Evolutionary conservation across 2,888 invertebrate species (phyloP).

Genomic region (Pristionchus arcanus): DNA sequence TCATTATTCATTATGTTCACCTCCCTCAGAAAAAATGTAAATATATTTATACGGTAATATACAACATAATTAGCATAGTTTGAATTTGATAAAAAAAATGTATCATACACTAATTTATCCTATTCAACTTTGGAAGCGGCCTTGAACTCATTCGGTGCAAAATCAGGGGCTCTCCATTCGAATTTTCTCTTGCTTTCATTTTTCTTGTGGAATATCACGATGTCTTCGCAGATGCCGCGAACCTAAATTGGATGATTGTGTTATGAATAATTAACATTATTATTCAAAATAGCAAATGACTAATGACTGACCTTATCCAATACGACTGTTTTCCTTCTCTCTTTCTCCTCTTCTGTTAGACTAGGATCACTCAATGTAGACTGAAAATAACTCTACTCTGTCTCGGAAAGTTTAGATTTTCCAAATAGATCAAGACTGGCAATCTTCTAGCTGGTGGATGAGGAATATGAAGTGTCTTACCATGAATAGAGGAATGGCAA

Average conservation of each 20-base stretch:
- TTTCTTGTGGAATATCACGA: conserved; percentile 10
- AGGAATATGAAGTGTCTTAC: background rate
- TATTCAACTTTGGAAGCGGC: background rate
- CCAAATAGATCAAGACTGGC: background rate
- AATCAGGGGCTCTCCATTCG: background rate
- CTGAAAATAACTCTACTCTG: background rate
- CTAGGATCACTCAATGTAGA: background rate
- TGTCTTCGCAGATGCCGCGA: conserved; percentile 38
- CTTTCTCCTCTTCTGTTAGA: conserved; percentile 32
- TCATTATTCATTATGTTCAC: no score
- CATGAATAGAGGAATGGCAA: conserved; percentile 6
- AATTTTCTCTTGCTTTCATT: conserved; percentile 1
- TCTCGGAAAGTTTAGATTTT: background rate
- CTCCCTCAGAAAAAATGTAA: no score
- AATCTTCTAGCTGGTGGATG: no score
- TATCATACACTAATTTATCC: background rate
- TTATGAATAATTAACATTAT: background rate
- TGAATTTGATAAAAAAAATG: no score
- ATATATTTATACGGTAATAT: no score
- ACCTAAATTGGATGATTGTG: background rate
- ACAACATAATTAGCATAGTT: no score
- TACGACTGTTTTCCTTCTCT: background rate
- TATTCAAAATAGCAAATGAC: background rate
- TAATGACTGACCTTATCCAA: conserved; percentile 29
- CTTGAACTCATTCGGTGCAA: background rate